Evolutionary conservation across 2,888 invertebrate genomes (phyloP).

Genomic region (Sisyra nigra): DNA sequence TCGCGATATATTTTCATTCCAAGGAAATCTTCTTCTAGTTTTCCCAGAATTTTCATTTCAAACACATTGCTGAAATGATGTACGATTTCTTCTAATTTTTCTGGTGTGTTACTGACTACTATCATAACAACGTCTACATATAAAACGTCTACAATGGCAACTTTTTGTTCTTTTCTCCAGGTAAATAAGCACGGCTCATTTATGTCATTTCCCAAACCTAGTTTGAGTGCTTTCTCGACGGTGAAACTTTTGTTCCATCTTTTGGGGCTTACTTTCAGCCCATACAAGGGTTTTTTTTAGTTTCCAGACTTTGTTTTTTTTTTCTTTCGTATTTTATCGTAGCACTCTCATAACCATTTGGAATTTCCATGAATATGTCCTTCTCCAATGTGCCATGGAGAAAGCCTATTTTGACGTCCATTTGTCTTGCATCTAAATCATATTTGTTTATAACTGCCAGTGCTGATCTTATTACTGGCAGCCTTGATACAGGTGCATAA

Average conservation of each 20-base stretch:
- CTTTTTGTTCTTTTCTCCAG: slow-evolving; percentile 12
- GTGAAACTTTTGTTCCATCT: slow-evolving; percentile 13
- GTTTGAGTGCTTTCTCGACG: slow-evolving; percentile 11
- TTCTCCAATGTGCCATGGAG: slow-evolving; percentile 10
- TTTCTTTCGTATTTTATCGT: slow-evolving; percentile 5
- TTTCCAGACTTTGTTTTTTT: slow-evolving; percentile 13
- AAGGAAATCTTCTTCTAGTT: slow-evolving; percentile 12
- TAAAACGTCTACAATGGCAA: slow-evolving; percentile 11
- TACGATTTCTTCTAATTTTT: slow-evolving; percentile 11
- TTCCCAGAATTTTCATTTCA: slow-evolving; percentile 13
- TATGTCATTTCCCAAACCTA: slow-evolving; percentile 11
- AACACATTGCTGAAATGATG: slow-evolving; percentile 11
- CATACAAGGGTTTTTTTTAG: slow-evolving; percentile 13
- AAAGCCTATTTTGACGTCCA: slow-evolving; percentile 13
- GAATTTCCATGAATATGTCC: slow-evolving; percentile 11
- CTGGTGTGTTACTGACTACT: slow-evolving; percentile 11
- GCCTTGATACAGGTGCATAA: slow-evolving; percentile 13
- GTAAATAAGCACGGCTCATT: slow-evolving; percentile 14
- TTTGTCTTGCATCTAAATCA: slow-evolving; percentile 10
- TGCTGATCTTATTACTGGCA: slow-evolving; percentile 11
- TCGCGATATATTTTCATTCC: slow-evolving; percentile 14
- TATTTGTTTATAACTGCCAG: slow-evolving; percentile 10
- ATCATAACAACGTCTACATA: slow-evolving; percentile 14
- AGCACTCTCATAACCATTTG: no score
- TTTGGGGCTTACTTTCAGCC: slow-evolving; percentile 12